Conservation (phyloP, 2,113 vertebrate species). For the Brienomyrus brachyistius region DNA sequence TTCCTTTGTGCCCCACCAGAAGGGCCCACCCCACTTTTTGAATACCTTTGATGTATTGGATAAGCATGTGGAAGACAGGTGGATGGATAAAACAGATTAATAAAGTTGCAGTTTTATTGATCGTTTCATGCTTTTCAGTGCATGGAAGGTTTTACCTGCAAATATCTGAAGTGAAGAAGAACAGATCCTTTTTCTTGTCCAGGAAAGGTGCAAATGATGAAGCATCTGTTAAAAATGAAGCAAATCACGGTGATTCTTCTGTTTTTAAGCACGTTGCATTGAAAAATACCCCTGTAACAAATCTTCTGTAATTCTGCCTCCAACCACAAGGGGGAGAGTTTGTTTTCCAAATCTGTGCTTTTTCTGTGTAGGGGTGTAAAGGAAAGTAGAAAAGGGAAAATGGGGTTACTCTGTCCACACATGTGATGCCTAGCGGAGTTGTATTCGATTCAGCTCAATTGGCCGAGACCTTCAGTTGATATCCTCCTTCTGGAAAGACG, state of each 20-base stretch:
- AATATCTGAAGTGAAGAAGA: slow-evolving; percentile 88
- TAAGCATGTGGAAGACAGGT: background rate
- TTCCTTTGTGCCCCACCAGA: background rate
- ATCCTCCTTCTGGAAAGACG: background rate
- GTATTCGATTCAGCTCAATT: background rate
- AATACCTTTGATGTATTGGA: background rate
- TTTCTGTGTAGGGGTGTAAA: background rate
- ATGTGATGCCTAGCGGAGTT: background rate
- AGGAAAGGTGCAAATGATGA: slow-evolving; percentile 82
- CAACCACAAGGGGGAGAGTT: background rate
- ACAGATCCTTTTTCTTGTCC: slow-evolving; percentile 58
- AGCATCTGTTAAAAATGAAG: slow-evolving; percentile 63
- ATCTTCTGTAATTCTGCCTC: background rate
- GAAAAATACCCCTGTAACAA: background rate
- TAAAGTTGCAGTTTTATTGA: background rate
- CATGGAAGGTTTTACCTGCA: slow-evolving; percentile 69
- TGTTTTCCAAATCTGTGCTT: background rate
- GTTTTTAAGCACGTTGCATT: background rate
- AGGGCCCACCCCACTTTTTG: background rate
- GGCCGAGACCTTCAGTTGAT: background rate
- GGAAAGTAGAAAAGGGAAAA: background rate
- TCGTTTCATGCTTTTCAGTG: background rate
- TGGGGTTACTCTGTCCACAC: background rate
- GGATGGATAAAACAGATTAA: background rate
- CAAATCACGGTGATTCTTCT: background rate